These are phyloP conservation scores for Phragmatobia fuliginosa DNA, from an alignment of 2,888 invertebrate genomes.

Conservation along the genomic window DNA sequence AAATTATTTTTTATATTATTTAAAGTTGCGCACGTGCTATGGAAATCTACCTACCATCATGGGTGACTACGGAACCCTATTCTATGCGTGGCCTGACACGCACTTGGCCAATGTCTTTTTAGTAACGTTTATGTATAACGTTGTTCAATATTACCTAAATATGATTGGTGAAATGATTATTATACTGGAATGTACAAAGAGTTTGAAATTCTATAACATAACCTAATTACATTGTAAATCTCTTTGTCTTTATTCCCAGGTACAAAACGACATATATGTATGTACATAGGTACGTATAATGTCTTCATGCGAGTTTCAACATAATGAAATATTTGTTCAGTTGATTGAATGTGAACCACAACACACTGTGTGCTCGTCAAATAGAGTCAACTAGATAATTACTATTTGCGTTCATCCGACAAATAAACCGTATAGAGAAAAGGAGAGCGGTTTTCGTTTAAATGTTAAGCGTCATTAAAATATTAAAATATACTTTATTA, in stretches of 20 bases:
- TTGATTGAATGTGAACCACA: conserved; percentile 40
- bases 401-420: conserved; percentile 36
- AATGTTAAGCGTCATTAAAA: background rate
- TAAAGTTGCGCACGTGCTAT: too few species aligned
- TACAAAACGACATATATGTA: background rate
- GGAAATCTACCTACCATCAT: too few species aligned
- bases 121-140: too few species aligned
- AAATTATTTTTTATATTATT: too few species aligned
- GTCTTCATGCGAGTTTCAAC: conserved; percentile 4
- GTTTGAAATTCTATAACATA: too few species aligned
- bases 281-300: background rate
- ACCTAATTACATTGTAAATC: background rate
- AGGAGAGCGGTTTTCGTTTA: background rate
- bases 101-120: too few species aligned
- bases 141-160: too few species aligned
- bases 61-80: too few species aligned
- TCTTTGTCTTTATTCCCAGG: background rate
- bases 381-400: conserved; percentile 43
- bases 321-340: conserved; percentile 42
- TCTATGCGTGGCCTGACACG: too few species aligned
- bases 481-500: background rate
- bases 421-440: conserved; percentile 30
- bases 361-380: conserved; percentile 34
- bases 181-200: too few species aligned
- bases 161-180: too few species aligned